Evolutionary conservation across 1,140 invertebrate genomes (phyloP).

Genomic region (Heliothis subflexa): DNA sequence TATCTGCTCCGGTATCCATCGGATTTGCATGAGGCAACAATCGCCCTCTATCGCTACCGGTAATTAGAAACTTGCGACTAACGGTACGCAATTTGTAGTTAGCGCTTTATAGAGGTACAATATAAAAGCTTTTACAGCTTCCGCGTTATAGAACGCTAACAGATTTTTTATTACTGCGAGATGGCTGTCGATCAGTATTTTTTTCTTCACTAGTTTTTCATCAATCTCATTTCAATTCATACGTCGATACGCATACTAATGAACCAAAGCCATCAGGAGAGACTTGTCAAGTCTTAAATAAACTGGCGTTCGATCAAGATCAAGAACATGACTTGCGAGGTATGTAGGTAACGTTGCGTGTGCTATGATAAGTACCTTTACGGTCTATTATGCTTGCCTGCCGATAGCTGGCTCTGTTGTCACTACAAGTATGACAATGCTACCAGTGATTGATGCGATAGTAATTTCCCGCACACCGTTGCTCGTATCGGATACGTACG

Average conservation of each 20-base stretch:
- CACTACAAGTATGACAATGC: slow-evolving; percentile 75
- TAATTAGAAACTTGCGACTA: slow-evolving; percentile 81
- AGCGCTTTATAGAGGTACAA: slow-evolving; percentile 45
- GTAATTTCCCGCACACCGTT: slow-evolving; percentile 81
- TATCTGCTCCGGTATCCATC: slow-evolving; percentile 69
- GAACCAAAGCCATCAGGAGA: neutral
- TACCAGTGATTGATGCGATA: slow-evolving; percentile 77
- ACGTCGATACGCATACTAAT: neutral
- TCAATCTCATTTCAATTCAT: neutral
- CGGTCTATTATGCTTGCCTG: slow-evolving; percentile 42
- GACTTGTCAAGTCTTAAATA: slow-evolving; percentile 7
- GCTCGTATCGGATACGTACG: slow-evolving; percentile 82
- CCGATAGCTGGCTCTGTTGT: slow-evolving; percentile 52
- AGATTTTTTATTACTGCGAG: slow-evolving; percentile 1
- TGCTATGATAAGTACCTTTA: slow-evolving; percentile 45
- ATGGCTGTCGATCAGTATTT: neutral
- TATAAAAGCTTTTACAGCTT: slow-evolving; percentile 44
- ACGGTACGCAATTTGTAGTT: slow-evolving; percentile 74
- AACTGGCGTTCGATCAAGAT: slow-evolving; percentile 33
- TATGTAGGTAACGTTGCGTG: slow-evolving; percentile 36
- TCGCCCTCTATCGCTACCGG: slow-evolving; percentile 71
- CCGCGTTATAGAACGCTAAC: slow-evolving; percentile 15
- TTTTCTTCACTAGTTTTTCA: slow-evolving; percentile 15
- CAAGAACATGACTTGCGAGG: slow-evolving; percentile 33
- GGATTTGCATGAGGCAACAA: slow-evolving; percentile 80